These are phyloP conservation scores for Cetonia aurata DNA, from an alignment of 2,888 invertebrate species.

Conservation along the genomic window DNA sequence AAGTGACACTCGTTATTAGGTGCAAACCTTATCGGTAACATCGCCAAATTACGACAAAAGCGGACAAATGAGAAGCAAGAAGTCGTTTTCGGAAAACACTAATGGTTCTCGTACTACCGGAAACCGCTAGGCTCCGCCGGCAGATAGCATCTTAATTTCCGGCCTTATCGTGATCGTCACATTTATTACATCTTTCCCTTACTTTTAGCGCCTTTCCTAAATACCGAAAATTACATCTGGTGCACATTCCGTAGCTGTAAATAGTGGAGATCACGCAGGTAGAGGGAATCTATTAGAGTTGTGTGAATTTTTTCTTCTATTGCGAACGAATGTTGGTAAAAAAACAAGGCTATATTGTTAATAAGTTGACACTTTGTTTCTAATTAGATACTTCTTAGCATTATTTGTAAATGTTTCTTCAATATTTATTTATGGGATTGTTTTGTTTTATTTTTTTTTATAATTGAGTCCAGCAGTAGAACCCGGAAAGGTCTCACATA, in stretches of 20 bases:
- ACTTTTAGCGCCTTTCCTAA: slow-evolving; percentile 32
- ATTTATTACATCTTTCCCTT: slow-evolving; percentile 44
- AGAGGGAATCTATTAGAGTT: neutral
- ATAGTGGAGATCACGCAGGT: neutral
- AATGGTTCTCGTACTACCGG: slow-evolving; percentile 50
- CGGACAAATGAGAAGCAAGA: slow-evolving; percentile 52
- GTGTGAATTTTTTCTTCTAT: no score
- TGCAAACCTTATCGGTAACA: slow-evolving; percentile 29
- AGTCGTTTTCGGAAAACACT: slow-evolving; percentile 50
- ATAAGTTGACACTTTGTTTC: no score
- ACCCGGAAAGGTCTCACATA: no score
- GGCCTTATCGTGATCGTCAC: slow-evolving; percentile 39
- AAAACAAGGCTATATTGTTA: no score
- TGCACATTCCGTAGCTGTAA: no score
- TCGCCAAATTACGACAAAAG: slow-evolving; percentile 48
- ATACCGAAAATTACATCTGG: neutral
- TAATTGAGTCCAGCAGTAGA: no score
- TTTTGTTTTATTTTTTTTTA: no score
- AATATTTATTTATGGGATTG: no score
- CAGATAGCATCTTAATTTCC: slow-evolving; percentile 50
- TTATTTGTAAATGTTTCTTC: no score
- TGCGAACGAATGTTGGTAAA: no score
- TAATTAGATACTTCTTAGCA: no score
- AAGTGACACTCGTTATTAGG: slow-evolving; percentile 25
- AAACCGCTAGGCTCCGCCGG: slow-evolving; percentile 47